Base-by-base conservation (phyloP, 2,113 vertebrate species). In the Bagarius yarrelli region DNA sequence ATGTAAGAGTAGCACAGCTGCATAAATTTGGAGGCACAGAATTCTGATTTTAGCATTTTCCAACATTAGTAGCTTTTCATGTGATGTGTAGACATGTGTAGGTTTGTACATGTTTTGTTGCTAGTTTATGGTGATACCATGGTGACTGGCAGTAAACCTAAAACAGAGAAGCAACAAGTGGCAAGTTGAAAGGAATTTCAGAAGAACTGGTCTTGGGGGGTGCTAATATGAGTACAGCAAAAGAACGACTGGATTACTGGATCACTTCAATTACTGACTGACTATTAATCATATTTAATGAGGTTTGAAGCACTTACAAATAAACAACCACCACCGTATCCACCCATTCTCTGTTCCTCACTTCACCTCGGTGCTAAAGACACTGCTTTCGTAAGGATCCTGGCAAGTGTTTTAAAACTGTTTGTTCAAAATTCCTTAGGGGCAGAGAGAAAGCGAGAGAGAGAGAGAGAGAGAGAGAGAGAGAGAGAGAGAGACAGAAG, bases 401-500 rank as follows among this genome's bases (percentile, higher is more conserved):
- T 61, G 50, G 47, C 50, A 64, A 84, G 36, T 23, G 25, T 61
- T 66, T 47, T 81, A 40, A 56, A 57, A n/a, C n/a, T 60, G 78
- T 77, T 82, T 74, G 77, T 61, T 59, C 53, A 9, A 73, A 63
- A 84, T 84, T 86, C 81, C 83, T 82, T 61, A 69, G 64, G 78
- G 76, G 34, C 66, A 74, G 21, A 55, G 25, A 73, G 32, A n/a
- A n/a, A n/a, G n/a, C n/a, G n/a, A n/a, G n/a, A n/a, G n/a, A n/a
- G 56, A 69, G 78, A 40, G 25, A 13, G 53, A 52, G 30, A 32
- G 27, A 47, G 78, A 23, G 63, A 15, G 2, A 34, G 2, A 36
- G 15, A 32, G 15, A 63, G 15, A 63, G 57, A 27, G 25, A 60
- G 4, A 60, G 4, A 60, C 15, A 21, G 6, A 40, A 40, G 36